These are phyloP conservation scores for Melinaea menophilus DNA, from an alignment of 2,888 invertebrate species.

Conservation along the genomic window DNA sequence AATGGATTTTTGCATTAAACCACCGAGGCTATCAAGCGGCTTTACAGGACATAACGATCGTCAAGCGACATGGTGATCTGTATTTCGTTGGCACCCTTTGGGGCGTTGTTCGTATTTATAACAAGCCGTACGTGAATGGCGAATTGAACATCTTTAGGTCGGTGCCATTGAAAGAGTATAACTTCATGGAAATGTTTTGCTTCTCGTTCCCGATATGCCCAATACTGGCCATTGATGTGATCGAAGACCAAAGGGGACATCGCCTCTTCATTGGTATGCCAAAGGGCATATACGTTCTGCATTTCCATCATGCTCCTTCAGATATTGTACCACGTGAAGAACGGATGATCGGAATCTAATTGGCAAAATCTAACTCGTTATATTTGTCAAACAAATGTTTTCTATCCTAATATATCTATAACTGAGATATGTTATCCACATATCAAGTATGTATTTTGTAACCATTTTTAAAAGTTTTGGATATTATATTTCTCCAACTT, in stretches of 20 bases:
- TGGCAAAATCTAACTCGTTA: background rate
- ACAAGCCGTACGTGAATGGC: slow-evolving; percentile 5
- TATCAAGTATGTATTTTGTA: slow-evolving; percentile 4
- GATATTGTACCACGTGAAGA: too few species aligned
- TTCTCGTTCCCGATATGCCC: background rate
- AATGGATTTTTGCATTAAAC: background rate
- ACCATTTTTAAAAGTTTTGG: slow-evolving; percentile 3
- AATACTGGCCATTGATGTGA: background rate
- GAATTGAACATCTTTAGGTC: background rate
- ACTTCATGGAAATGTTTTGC: slow-evolving; percentile 1
- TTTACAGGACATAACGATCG: background rate
- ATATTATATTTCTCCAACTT: slow-evolving; percentile 1
- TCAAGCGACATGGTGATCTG: background rate
- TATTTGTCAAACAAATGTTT: background rate
- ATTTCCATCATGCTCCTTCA: background rate
- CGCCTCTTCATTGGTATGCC: background rate
- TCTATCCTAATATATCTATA: background rate
- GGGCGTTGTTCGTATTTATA: background rate
- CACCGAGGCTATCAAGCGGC: background rate
- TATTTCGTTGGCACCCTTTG: slow-evolving; percentile 1
- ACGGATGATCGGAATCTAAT: too few species aligned
- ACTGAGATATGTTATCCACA: background rate
- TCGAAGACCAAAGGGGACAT: background rate
- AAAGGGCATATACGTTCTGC: background rate
- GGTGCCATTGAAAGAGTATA: slow-evolving; percentile 1